Conservation (phyloP, 2,888 invertebrate species). For the Standfussiana lucernea region DNA sequence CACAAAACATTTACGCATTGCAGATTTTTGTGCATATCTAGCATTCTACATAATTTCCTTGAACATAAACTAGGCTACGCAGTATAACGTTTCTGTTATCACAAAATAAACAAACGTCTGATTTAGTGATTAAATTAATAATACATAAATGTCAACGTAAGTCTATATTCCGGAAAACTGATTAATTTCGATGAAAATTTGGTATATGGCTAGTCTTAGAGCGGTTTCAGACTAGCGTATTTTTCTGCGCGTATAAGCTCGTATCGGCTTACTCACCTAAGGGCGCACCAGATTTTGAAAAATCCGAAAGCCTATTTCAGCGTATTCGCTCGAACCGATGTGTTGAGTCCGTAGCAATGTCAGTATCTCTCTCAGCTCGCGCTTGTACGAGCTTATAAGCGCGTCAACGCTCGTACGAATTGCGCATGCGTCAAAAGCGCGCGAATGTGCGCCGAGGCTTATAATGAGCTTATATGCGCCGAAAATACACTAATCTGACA, state of each 20-base stretch:
- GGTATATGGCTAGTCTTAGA: not conserved
- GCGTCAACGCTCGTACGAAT: not conserved
- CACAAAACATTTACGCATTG: slow-evolving; percentile 73
- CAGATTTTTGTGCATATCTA: slow-evolving; percentile 69
- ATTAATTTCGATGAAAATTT: not conserved
- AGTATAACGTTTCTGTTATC: not conserved
- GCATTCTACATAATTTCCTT: slow-evolving; percentile 5
- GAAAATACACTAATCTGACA: no score
- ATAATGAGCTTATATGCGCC: no score
- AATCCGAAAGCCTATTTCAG: no score
- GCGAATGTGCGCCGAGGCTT: no score
- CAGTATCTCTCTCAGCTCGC: not conserved
- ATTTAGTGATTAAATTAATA: not conserved
- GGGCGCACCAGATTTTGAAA: no score
- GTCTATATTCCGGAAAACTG: not conserved
- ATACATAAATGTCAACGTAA: not conserved
- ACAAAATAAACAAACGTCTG: not conserved
- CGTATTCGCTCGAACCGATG: not conserved
- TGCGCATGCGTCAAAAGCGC: not conserved
- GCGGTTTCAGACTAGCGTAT: not conserved
- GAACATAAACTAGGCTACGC: not conserved
- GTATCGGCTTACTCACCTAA: no score
- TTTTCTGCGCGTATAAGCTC: not conserved
- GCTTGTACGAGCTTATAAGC: not conserved
- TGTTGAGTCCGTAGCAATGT: not conserved